Percentiles rank a stretch among this genome's conserved stretches.
Evolutionary conservation across 2,888 invertebrate genomes (phyloP).

Genomic region (Latrodectus elegans): DNA sequence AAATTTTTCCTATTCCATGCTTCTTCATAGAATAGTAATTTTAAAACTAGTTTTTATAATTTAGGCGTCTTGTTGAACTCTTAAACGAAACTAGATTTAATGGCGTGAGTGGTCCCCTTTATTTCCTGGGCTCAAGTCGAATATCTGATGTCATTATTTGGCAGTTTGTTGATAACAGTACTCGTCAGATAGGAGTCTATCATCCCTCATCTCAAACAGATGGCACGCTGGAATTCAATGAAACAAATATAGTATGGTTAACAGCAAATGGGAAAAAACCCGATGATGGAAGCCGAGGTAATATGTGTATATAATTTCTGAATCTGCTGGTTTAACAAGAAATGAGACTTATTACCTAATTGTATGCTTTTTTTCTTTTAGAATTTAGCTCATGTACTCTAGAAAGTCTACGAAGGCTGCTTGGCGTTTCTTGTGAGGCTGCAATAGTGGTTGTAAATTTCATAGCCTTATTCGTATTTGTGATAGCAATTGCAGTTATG

Average conservation of each 20-base stretch:
- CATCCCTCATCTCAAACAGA: slow-evolving; percentile 70
- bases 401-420: slow-evolving; percentile 80
- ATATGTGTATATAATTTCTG: neutral
- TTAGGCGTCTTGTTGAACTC: slow-evolving; percentile 79
- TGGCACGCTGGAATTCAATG: slow-evolving; percentile 77
- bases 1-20: neutral
- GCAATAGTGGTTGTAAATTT: slow-evolving; percentile 82
- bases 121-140: slow-evolving; percentile 83
- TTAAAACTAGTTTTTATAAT: slow-evolving; percentile 71
- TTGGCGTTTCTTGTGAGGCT: slow-evolving; percentile 84
- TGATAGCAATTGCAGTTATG: slow-evolving; percentile 79
- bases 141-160: slow-evolving; percentile 75
- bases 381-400: slow-evolving; percentile 81
- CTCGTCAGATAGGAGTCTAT: slow-evolving; percentile 74
- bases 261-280: slow-evolving; percentile 80
- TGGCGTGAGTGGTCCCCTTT: slow-evolving; percentile 84
- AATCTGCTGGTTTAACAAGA: too few species aligned
- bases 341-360: neutral
- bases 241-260: slow-evolving; percentile 81
- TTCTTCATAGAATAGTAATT: neutral
- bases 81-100: slow-evolving; percentile 82
- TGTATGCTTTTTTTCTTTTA: slow-evolving; percentile 73
- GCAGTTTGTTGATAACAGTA: slow-evolving; percentile 74
- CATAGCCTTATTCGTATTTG: slow-evolving; percentile 79
- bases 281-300: slow-evolving; percentile 79